These are phyloP conservation scores for Aporophyla lueneburgensis DNA, from an alignment of 2,888 invertebrate genomes.

Conservation along the genomic window DNA sequence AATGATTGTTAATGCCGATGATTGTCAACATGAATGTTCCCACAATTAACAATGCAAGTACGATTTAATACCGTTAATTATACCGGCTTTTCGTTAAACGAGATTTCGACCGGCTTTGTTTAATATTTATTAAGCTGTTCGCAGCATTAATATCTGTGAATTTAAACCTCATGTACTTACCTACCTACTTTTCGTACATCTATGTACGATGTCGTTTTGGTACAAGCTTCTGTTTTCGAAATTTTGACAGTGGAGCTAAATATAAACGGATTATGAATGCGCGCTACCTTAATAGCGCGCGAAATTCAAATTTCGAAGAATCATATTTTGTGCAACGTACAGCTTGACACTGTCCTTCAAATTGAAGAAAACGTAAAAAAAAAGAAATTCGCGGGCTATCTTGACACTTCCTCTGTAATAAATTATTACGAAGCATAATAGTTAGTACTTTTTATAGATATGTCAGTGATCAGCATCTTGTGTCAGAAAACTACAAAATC, in stretches of 20 bases:
- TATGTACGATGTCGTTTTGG: not conserved
- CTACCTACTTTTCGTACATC: slow-evolving; percentile 2
- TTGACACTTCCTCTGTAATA: not conserved
- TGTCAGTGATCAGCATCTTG: not conserved
- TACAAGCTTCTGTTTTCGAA: not conserved
- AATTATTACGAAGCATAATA: not conserved
- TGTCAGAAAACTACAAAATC: not conserved
- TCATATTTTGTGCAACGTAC: too few species aligned
- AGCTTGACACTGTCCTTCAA: too few species aligned
- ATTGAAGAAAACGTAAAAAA: too few species aligned
- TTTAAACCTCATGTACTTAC: slow-evolving; percentile 4
- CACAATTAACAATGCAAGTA: slow-evolving; percentile 67
- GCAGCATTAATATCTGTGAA: slow-evolving; percentile 17
- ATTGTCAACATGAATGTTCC: slow-evolving; percentile 66
- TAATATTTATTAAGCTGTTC: slow-evolving; percentile 50
- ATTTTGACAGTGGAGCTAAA: not conserved
- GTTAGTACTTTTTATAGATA: not conserved
- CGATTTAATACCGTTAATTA: slow-evolving; percentile 74
- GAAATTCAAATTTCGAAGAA: too few species aligned
- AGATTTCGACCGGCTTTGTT: slow-evolving; percentile 57
- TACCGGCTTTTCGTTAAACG: slow-evolving; percentile 58
- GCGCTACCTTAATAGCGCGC: too few species aligned
- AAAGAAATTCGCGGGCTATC: too few species aligned
- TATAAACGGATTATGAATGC: not conserved
- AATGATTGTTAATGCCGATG: slow-evolving; percentile 55